A percentile compares a stretch with the other conserved stretches of the same genome.
Evolutionary conservation across 2,797 vertebrate genomes (phyloP).

Genomic region (Telmatherina bonti): DNA sequence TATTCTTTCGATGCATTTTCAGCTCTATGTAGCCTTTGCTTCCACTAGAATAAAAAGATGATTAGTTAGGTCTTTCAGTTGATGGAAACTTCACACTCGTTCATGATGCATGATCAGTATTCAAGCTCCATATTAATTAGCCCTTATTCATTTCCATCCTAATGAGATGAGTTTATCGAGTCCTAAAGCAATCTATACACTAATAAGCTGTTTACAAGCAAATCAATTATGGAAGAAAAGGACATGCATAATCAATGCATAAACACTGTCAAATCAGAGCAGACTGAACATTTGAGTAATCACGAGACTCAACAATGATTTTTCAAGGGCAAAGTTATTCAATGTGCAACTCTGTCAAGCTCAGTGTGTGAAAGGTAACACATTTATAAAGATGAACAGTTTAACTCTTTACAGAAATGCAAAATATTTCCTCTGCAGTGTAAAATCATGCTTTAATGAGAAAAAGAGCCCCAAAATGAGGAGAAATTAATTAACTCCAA

Average conservation of each 20-base stretch:
- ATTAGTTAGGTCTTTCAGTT: constrained; percentile 37
- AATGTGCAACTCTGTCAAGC: constrained; percentile 36
- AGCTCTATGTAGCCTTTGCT: constrained; percentile 42
- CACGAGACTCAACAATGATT: constrained; percentile 23
- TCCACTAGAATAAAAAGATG: constrained; percentile 45
- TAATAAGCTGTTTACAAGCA: constrained; percentile 80
- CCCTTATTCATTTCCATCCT: constrained; percentile 66
- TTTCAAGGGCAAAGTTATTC: constrained; percentile 47
- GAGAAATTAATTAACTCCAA: constrained; percentile 33
- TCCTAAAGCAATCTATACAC: constrained; percentile 75
- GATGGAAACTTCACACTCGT: constrained; percentile 20
- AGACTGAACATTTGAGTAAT: constrained; percentile 51
- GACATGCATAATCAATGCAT: constrained; percentile 67
- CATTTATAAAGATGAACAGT: constrained; percentile 27
- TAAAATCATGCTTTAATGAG: constrained; percentile 17
- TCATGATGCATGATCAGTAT: constrained; percentile 67
- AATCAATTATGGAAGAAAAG: constrained; percentile 72
- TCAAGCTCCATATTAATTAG: constrained; percentile 71
- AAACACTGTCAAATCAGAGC: constrained; percentile 54
- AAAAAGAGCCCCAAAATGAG: constrained; percentile 21
- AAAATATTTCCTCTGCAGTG: constrained; percentile 15
- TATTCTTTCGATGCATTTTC: constrained; percentile 21
- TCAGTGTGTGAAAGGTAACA: constrained; percentile 14
- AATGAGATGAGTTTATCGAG: constrained; percentile 77
- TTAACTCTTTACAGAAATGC: constrained; percentile 18